phyloP scores from a whole-genome alignment of 1,140 invertebrate genomes.

The Odontomachus brunneus region DNA sequence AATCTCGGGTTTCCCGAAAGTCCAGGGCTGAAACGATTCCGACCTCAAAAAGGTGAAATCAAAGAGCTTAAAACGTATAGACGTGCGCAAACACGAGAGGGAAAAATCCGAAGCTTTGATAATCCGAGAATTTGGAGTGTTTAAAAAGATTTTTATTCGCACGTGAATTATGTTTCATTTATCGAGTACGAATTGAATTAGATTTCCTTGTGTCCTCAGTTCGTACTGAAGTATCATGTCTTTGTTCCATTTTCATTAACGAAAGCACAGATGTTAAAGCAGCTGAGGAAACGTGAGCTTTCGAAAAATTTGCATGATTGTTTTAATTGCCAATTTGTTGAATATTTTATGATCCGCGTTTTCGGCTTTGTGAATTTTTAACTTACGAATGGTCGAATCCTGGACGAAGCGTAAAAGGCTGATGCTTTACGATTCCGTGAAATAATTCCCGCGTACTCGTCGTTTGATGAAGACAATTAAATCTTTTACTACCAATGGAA shows the following conservation, averaged over 20 bases:
- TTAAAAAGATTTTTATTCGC: too few species aligned
- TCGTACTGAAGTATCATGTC: neutral
- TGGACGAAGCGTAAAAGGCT: too few species aligned
- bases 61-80: neutral
- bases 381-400: neutral
- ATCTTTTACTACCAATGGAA: too few species aligned
- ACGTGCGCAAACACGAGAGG: neutral
- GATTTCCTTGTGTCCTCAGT: neutral
- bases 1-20: neutral
- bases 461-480: too few species aligned
- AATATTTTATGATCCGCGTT: neutral
- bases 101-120: too few species aligned
- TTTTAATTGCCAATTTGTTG: neutral
- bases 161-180: too few species aligned
- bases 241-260: neutral
- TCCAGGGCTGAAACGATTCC: too few species aligned
- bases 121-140: neutral
- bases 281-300: neutral
- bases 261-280: neutral
- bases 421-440: too few species aligned
- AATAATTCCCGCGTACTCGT: too few species aligned
- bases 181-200: too few species aligned
- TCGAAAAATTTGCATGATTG: neutral
- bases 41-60: neutral
- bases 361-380: conserved; percentile 7